Evolutionary conservation across 2,113 vertebrate genomes (phyloP).

Genomic region (Corapipo altera): DNA sequence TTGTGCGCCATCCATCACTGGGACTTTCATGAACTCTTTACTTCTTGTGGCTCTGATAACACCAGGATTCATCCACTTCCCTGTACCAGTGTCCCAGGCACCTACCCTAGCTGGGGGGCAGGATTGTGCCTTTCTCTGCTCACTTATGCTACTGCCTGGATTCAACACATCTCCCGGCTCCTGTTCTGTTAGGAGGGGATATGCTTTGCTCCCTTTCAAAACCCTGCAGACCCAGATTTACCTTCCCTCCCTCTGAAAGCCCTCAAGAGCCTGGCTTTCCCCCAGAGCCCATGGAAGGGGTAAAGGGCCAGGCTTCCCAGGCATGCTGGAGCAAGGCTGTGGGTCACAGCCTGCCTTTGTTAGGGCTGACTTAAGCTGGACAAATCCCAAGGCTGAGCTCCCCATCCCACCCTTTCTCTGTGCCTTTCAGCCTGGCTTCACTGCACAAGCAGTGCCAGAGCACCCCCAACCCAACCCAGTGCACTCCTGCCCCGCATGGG

Average conservation of each 20-base stretch:
- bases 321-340: neutral
- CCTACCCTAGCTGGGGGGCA: neutral
- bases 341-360: neutral
- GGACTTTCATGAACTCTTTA: neutral
- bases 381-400: too few species aligned
- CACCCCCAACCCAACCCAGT: neutral
- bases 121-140: neutral
- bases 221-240: neutral
- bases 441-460: neutral
- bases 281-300: neutral
- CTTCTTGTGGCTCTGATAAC: neutral
- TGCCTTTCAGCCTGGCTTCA: accelerated
- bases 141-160: accelerated
- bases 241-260: neutral
- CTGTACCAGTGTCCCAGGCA: neutral
- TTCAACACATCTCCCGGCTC: neutral
- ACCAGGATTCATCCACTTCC: neutral
- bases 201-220: neutral
- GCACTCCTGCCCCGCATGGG: accelerated
- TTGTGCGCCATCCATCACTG: neutral
- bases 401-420: neutral
- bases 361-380: neutral
- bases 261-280: neutral
- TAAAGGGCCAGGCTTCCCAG: neutral
- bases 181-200: neutral